Base-by-base conservation (phyloP, 92 coral and sea anemone genomes). In the Porites rus region DNA sequence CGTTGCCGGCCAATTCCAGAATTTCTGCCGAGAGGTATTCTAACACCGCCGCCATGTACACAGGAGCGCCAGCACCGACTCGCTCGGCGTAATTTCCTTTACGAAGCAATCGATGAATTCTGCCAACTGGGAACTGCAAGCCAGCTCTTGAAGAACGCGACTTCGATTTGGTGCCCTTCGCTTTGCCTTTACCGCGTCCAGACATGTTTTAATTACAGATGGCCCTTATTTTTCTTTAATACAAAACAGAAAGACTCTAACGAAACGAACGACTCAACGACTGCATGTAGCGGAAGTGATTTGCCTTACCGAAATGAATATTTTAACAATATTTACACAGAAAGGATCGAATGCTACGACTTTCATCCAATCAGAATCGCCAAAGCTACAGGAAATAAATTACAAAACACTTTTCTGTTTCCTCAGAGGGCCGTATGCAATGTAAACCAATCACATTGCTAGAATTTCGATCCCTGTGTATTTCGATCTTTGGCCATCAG, bases 1-100 rank as follows among this genome's bases (percentile, higher is more conserved):
- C 87, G 46, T 84, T 84, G 1, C 87, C 87, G 17, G 87, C 87
- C 18, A 84, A 46, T 74, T 84, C 87, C 81, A 84, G 68, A 16
- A 84, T 84, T 72, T 84, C 87, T 24, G 87, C 87, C 51, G 87
- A 84, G 28, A 84, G 87, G 60, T 84, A 84, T 52, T 84, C 87
- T 8, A 84, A 52, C 7, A 84, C 87, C 6, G 87, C 87, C 62
- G 87, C 87, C 87, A 83, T 61, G 71, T 83, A 83, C 18, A 83
- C 87, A 0, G 87, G 87, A 7, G 87, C 87, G 5, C 87, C 87
- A 3, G 87, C 87, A 65, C 87, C 87, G 13, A 84, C 87, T 21
- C 87, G 80, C 61, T 84, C 80, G 3, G 87, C 81, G 87, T 84
- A 84, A 21, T 84, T 84, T 10, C 87, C 87, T 20, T 84, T 84